Evolutionary conservation across 2,113 vertebrate genomes (phyloP), one percentile per base, ranked within the genome.

Genomic region (Cricetomys ansorgei): DNA sequence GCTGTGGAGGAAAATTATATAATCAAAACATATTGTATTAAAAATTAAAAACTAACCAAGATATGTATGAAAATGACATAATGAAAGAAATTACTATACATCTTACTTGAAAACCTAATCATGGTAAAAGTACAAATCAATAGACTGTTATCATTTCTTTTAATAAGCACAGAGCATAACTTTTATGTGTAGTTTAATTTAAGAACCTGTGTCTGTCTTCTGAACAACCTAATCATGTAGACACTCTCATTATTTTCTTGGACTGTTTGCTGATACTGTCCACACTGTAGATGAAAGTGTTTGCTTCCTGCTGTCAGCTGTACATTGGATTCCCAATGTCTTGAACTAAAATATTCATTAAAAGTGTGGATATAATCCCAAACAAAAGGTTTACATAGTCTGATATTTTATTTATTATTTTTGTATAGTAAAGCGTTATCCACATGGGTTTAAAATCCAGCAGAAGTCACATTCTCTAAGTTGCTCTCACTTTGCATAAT

Each of bases 181-280:
- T 88, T 97, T 96, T 79, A 9, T 80, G 48, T 23, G 10, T 65
- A 81, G 13, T 59, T 65, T 83, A 87, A 92, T 87, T 79, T 48
- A 73, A 72, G 25, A 83, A 57, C 62, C 79, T 45, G 11, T 31
- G 3, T 76, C 34, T 86, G 7, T 62, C 45, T 65, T 59, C 13
- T 80, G 17, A 88, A 92, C 53, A 70, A 65, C 7, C 1, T 57
- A 64, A 92, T 80, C 7, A n/a, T 87, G 10, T 40, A 29, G 43
- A 57, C 19, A 11, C 37, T 95, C 65, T 34, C 27, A 62, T 72
- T 88, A 48, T 88, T 96, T 94, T 10, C 34, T 88, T 93, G 37
- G 23, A 48, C 79, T 90, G 16, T 50, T 90, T 83, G 34, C 3
- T 92, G 84, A 23, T 4, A 45, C 31, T 5, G 7, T n/a, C 37